Evolutionary conservation across 2,113 vertebrate genomes (phyloP).

Genomic region (Nothobranchius kuhntae): DNA sequence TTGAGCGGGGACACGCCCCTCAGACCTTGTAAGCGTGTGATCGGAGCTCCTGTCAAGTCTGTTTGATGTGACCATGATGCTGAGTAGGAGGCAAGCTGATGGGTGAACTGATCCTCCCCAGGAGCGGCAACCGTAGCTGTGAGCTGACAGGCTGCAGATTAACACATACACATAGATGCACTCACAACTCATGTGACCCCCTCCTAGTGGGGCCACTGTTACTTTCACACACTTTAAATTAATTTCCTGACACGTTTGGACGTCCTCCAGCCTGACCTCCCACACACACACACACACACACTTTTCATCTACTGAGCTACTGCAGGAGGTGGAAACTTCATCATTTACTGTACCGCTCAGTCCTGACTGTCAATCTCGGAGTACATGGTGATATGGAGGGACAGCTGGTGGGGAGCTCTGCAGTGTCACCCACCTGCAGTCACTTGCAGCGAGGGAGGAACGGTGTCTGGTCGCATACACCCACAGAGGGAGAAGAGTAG

Average conservation of each 20-base stretch:
- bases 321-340: slow-evolving; percentile 51
- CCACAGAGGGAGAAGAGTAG: slow-evolving; percentile 11
- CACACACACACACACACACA: slow-evolving; percentile 14
- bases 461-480: slow-evolving; percentile 4
- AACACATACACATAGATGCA: slow-evolving; percentile 28
- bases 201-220: slow-evolving; percentile 47
- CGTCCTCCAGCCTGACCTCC: slow-evolving; percentile 39
- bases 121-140: slow-evolving; percentile 65
- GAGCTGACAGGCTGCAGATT: slow-evolving; percentile 58
- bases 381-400: background rate
- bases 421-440: slow-evolving; percentile 1
- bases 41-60: background rate
- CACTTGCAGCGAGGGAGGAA: slow-evolving; percentile 18
- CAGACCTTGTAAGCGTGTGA: background rate
- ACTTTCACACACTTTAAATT: slow-evolving; percentile 38
- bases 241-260: slow-evolving; percentile 40
- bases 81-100: slow-evolving; percentile 38
- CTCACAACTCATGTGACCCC: slow-evolving; percentile 12
- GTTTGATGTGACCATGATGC: slow-evolving; percentile 41
- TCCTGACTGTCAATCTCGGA: background rate
- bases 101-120: slow-evolving; percentile 66
- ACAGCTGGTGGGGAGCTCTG: background rate
- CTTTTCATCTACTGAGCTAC: slow-evolving; percentile 23
- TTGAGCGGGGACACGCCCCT: too few species aligned
- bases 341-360: slow-evolving; percentile 19